Percentiles rank a stretch among this genome's conserved stretches.
Evolutionary conservation across 1,140 invertebrate species (phyloP).

Genomic region (Hypothenemus hampei): DNA sequence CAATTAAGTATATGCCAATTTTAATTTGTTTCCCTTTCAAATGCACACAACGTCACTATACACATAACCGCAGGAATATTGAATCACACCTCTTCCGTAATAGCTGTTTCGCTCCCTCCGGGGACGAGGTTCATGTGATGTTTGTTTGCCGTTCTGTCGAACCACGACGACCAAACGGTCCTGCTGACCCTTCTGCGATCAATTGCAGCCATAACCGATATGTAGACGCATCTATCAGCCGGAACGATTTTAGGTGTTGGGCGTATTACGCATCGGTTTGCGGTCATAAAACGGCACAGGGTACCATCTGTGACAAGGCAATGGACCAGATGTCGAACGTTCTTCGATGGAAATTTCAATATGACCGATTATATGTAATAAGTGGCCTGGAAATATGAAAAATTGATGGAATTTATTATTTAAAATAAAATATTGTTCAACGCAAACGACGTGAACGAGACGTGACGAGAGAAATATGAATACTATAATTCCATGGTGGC

Average conservation of each 20-base stretch:
- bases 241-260: slow-evolving; percentile 42
- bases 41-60: too few relatives aligned
- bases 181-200: slow-evolving; percentile 29
- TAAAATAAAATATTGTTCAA: background rate
- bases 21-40: slow-evolving; percentile 8
- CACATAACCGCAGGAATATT: too few relatives aligned
- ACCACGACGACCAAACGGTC: slow-evolving; percentile 8
- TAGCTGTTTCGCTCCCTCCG: too few relatives aligned
- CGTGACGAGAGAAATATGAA: background rate
- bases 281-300: slow-evolving; percentile 37
- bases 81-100: too few relatives aligned
- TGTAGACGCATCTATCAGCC: slow-evolving; percentile 41
- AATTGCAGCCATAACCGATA: slow-evolving; percentile 39
- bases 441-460: background rate
- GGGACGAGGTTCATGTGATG: too few relatives aligned
- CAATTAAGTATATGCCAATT: too few relatives aligned
- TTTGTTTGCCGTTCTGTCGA: slow-evolving; percentile 3
- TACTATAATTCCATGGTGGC: slow-evolving; percentile 6
- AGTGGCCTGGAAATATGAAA: too few relatives aligned
- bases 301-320: slow-evolving; percentile 29
- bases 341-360: slow-evolving; percentile 6
- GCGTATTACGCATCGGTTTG: slow-evolving; percentile 45
- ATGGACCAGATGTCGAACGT: slow-evolving; percentile 8
- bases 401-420: background rate
- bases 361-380: slow-evolving; percentile 20